Evolutionary conservation across 2,797 vertebrate genomes (phyloP), one percentile per base, ranked within the genome.

Genomic region (Aeoliscus strigatus): DNA sequence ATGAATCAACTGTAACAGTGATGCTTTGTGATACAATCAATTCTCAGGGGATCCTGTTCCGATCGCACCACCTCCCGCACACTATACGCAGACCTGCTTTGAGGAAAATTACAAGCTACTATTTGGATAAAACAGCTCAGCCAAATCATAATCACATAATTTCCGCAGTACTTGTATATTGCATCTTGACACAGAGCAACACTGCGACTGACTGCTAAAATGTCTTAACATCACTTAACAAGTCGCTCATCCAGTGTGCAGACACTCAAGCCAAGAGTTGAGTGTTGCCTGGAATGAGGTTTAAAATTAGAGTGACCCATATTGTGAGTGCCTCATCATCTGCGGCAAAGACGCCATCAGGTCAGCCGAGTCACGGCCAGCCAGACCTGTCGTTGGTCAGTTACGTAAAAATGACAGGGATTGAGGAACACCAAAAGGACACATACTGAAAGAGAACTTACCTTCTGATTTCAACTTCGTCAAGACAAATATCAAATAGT

Each of bases 401-500:
- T 3, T 3, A 3, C 6, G 18, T 21, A 21, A 21, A 3, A 3
- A 3, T 3, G 3, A 21, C 6, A 3, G 12, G 27, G 15, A 3
- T 14, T 11, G 2, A 10, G 2, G 0, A 10, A 27, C 21, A 27
- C 7, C 70, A n/a, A n/a, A n/a, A n/a, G n/a, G n/a, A n/a, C n/a
- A n/a, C n/a, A n/a, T n/a, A n/a, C n/a, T n/a, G n/a, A n/a, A n/a
- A n/a, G n/a, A n/a, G 44, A 25, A 74, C 76, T 4, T 83, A 94
- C 93, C 94, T 78, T 95, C 94, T 1, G 94, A 93, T 71, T 96
- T 96, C 21, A 96, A 90, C 59, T 93, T 90, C 0, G 94, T 96
- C 51, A 96, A 86, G 36, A 96, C 93, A 14, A 96, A 96, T 65
- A 96, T 96, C 66, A 96, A 82, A 87, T 96, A 96, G 79, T 96